Base-by-base conservation (phyloP, 2,113 vertebrate genomes). In the Struthio camelus region DNA sequence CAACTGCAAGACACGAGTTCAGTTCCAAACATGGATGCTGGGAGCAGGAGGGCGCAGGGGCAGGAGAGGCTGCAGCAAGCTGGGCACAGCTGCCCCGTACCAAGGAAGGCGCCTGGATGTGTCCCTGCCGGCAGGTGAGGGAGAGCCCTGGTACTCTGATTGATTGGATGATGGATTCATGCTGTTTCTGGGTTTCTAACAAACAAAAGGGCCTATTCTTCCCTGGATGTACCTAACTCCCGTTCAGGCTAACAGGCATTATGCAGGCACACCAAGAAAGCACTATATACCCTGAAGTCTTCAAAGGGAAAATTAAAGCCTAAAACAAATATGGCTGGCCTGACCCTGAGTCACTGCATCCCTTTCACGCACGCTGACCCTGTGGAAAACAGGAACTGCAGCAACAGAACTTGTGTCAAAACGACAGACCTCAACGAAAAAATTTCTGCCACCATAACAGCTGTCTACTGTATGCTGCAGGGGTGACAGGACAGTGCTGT, bases 261-360 rank as follows among this genome's bases (percentile, higher is more conserved):
- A 97, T 96, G 95, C 93, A 94, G 89, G 91, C 88, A 50, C 95
- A 94, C 83, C 91, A 77, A 97, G 96, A 80, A 87, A 94, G 91
- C 96, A 80, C 96, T 90, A 89, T 93, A 96, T 93, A 95, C 87
- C 81, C 94, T 87, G 94, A 95, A 97, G 93, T 96, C 96, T 96
- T 97, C 96, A 97, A 97, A 97, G 95, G 56, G 97, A 97, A 97
- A 97, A 97, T 96, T 93, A 97, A 96, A 96, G 94, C 95, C 94
- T 96, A 96, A 97, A 98, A 97, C 96, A 90, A 97, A 97, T 95
- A 97, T 96, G 94, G 95, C 94, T 96, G 90, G 90, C 85, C 80
- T 96, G 96, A 92, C 92, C 94, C 95, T 95, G 89, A 97, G 94
- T 96, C 96, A 97, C 90, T 91, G 82, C 96, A 94, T 96, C 96